Conservation (phyloP, 2,113 vertebrate genomes). For the Alligator mississippiensis region DNA sequence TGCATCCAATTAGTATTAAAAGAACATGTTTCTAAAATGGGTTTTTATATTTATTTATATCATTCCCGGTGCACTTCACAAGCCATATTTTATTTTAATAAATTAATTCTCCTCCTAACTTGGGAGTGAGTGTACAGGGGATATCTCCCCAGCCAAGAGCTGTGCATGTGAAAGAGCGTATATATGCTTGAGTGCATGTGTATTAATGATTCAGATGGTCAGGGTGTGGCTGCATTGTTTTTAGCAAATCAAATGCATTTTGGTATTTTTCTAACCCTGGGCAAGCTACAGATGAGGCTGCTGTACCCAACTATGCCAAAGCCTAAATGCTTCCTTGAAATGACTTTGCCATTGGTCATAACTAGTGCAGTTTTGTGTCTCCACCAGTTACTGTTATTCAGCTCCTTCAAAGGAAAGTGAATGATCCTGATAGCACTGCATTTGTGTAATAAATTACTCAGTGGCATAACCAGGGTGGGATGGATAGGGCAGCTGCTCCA, state of each 20-base stretch:
- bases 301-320: slow-evolving; percentile 61
- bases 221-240: slow-evolving; percentile 25
- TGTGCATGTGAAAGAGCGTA: background rate
- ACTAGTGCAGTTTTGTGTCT: slow-evolving; percentile 64
- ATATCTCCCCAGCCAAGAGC: slow-evolving; percentile 19
- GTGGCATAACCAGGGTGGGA: no score
- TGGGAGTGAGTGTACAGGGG: background rate
- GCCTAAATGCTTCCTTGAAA: slow-evolving; percentile 51
- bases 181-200: background rate
- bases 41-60: slow-evolving; percentile 68
- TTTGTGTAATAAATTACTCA: background rate
- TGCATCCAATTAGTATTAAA: slow-evolving; percentile 75
- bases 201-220: slow-evolving; percentile 41
- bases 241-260: slow-evolving; percentile 48
- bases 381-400: slow-evolving; percentile 54
- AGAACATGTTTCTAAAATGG: slow-evolving; percentile 47
- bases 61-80: slow-evolving; percentile 22
- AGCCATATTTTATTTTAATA: slow-evolving; percentile 64
- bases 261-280: slow-evolving; percentile 59
- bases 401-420: slow-evolving; percentile 47
- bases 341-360: slow-evolving; percentile 57
- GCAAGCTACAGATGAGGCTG: slow-evolving; percentile 20
- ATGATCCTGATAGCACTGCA: slow-evolving; percentile 7
- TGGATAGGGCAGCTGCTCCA: no score
- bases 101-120: slow-evolving; percentile 38